These are phyloP conservation scores for Pionites leucogaster DNA, from an alignment of 2,113 vertebrate species.

Conservation along the genomic window DNA sequence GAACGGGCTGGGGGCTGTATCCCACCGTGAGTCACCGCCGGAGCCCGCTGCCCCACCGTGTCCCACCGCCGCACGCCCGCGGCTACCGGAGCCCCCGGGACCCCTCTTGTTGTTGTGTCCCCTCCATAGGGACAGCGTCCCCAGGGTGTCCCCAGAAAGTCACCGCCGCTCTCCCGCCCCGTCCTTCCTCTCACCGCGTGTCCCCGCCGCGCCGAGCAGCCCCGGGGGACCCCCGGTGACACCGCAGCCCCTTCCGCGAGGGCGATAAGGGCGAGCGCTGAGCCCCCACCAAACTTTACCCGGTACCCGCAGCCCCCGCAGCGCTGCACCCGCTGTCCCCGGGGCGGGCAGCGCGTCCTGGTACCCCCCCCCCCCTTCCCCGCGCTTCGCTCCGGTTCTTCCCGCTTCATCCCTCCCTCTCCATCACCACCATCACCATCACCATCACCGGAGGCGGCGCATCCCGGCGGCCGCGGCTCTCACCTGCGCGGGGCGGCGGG, in stretches of 20 bases:
- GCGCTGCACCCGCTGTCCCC: neutral
- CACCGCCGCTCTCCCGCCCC: neutral
- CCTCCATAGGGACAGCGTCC: neutral
- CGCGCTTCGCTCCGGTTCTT: neutral
- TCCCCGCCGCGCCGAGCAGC: neutral
- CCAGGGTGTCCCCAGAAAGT: slow-evolving; percentile 11
- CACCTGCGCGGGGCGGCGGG: slow-evolving; percentile 63
- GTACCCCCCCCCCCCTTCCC: neutral
- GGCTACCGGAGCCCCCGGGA: neutral
- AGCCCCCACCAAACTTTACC: neutral
- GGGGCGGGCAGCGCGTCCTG: too few species aligned
- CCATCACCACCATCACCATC: too few species aligned
- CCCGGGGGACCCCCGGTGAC: neutral
- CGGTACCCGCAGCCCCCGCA: neutral
- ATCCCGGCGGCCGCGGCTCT: slow-evolving; percentile 4
- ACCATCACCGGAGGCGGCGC: neutral
- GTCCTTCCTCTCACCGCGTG: neutral
- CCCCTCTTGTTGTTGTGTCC: neutral
- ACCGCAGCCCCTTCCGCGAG: neutral
- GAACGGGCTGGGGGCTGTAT: rapidly evolving
- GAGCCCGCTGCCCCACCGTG: rapidly evolving
- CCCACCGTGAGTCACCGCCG: neutral
- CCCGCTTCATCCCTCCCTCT: neutral
- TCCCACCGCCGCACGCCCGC: rapidly evolving
- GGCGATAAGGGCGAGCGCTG: neutral